Base-by-base conservation (phyloP, 2,797 vertebrate species). In the Mormyrops boulengeri region DNA sequence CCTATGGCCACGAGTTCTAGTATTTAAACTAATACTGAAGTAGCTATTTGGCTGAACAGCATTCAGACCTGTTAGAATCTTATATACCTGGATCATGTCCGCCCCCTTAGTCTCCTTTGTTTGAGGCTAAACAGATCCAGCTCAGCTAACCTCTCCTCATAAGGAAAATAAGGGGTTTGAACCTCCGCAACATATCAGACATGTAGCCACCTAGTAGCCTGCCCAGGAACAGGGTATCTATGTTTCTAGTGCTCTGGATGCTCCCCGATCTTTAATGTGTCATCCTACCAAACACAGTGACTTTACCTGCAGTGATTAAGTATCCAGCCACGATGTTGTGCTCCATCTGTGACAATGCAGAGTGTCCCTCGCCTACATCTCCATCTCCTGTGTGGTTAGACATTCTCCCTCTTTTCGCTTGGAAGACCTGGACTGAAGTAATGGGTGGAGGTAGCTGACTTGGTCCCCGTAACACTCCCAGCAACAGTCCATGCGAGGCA, bases 251-350 rank as follows among this genome's bases (percentile, higher is more conserved):
- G 6, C 4, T 47, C 0, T 88, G 91, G 57, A 19, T 38, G 30
- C 90, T 60, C 26, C 47, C 34, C n/a, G n/a, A n/a, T n/a, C n/a
- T 47, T 41, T 93, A 73, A 38, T 73, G 11, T 0, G 8, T 62
- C 22, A 62, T 22, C 60, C 22, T 26, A 26, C 41, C n/a, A 47
- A 82, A 8, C 19, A 41, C 77, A 73, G 30, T 1, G 19, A 12
- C 85, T 34, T 92, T 98, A 99, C 98, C 98, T 98, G 98, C 98
- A 90, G 95, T 96, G 90, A 99, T 98, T 88, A 99, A 97, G 91
- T 99, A 99, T 94, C 95, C 95, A 89, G 98, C 98, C 57, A 99
- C 97, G 89, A 99, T 95, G 93, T 97, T 98, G 95, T 99, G 98
- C 91, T 99, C 98, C 53, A 91, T 92, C 94, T 98, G 98, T 8